phyloP scores from a whole-genome alignment of 2,113 vertebrate species.

The Lanius collurio region DNA sequence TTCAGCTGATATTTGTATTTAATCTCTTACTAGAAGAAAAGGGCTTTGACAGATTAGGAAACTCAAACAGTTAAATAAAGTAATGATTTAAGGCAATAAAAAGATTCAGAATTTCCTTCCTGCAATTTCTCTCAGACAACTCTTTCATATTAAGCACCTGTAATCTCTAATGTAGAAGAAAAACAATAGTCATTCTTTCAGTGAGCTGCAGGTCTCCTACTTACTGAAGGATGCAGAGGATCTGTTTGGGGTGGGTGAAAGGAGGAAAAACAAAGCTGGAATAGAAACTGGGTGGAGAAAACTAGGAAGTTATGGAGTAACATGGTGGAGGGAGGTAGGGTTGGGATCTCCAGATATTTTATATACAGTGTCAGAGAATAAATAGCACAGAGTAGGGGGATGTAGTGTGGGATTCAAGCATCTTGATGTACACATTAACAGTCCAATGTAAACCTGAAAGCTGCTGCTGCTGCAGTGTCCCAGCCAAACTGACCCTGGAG shows the following conservation, averaged over 20 bases:
- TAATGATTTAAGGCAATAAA: neutral
- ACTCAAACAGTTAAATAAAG: neutral
- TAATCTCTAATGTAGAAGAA: neutral
- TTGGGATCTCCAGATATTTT: neutral
- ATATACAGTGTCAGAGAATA: neutral
- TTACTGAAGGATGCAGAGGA: neutral
- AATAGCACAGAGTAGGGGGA: fast-evolving
- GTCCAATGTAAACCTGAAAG: neutral
- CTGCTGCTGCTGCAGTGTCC: neutral
- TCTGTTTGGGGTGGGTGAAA: fast-evolving
- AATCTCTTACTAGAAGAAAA: neutral
- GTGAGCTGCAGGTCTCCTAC: neutral
- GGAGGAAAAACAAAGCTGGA: neutral
- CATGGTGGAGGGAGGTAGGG: neutral
- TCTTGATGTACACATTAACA: fast-evolving
- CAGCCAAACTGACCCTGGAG: neutral
- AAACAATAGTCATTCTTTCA: neutral
- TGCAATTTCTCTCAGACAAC: neutral
- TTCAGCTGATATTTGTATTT: neutral
- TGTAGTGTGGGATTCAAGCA: neutral
- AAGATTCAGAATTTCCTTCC: neutral
- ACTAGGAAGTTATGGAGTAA: neutral
- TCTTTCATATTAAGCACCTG: neutral
- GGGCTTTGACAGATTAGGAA: neutral
- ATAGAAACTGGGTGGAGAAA: neutral